phyloP scores from a whole-genome alignment of 2,113 vertebrate genomes.

The Etia nguti region DNA sequence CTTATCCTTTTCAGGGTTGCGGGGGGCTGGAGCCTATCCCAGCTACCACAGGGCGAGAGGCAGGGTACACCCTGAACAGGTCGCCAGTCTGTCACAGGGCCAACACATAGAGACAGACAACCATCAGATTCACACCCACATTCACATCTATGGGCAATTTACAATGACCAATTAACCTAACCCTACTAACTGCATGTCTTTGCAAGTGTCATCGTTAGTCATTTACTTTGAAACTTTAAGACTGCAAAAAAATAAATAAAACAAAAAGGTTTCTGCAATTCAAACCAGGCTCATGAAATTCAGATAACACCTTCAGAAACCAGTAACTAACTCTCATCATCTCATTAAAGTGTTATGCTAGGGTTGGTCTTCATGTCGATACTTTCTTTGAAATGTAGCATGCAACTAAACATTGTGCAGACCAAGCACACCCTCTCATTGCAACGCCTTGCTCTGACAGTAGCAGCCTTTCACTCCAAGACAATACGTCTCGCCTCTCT shows the following conservation, averaged over 20 bases:
- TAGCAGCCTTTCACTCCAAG: neutral
- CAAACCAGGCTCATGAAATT: neutral
- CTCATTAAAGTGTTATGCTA: neutral
- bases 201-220: neutral
- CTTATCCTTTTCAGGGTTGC: fast-evolving
- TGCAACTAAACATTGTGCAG: fast-evolving
- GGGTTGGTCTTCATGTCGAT: neutral
- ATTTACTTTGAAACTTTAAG: neutral
- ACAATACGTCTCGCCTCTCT: neutral
- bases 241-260: neutral
- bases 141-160: neutral
- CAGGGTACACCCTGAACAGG: neutral
- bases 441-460: neutral
- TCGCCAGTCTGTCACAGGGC: fast-evolving
- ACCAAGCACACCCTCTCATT: neutral
- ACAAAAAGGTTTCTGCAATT: fast-evolving
- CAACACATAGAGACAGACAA: neutral
- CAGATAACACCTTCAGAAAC: neutral
- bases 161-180: neutral
- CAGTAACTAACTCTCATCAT: neutral
- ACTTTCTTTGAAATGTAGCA: neutral
- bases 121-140: neutral
- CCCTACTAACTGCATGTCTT: neutral
- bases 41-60: neutral
- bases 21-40: neutral